These are phyloP conservation scores for Beris chalybata DNA, from an alignment of 2,888 invertebrate species.

Conservation along the genomic window DNA sequence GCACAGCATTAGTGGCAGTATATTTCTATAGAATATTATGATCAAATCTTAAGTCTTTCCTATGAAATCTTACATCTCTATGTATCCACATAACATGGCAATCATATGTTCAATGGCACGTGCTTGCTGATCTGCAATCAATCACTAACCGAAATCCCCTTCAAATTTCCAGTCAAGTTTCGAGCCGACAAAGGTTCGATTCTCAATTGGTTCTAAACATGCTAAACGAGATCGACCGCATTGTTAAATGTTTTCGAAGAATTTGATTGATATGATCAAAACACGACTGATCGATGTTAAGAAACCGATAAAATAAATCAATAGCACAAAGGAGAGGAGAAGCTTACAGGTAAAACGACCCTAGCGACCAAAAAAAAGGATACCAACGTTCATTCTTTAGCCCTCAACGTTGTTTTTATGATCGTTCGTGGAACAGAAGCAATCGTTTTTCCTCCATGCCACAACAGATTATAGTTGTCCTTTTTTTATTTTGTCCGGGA, in stretches of 20 bases:
- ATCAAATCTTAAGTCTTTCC: no score
- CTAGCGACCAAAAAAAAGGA: slow-evolving; percentile 12
- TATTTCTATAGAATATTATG: no score
- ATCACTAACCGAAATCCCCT: no score
- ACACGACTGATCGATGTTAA: slow-evolving; percentile 35
- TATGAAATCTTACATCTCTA: neutral
- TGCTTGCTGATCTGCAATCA: no score
- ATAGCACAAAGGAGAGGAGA: slow-evolving; percentile 29
- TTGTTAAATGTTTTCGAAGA: slow-evolving; percentile 28
- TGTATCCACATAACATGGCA: no score
- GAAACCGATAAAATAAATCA: slow-evolving; percentile 34
- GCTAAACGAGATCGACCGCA: slow-evolving; percentile 7
- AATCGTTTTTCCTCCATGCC: slow-evolving; percentile 4
- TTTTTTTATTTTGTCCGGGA: slow-evolving; percentile 31
- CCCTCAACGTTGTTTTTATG: no score
- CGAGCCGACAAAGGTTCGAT: no score
- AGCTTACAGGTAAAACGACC: neutral
- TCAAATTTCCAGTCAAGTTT: no score
- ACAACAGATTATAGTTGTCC: slow-evolving; percentile 35
- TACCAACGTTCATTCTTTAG: neutral
- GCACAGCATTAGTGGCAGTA: no score
- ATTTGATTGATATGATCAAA: slow-evolving; percentile 38
- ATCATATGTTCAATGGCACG: no score
- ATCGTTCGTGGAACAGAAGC: no score
- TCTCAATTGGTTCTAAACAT: no score